Base-by-base conservation (phyloP, 30 jellyfish, hydroid and myxozoan genomes). In the Hydractinia symbiolongicarpus region DNA sequence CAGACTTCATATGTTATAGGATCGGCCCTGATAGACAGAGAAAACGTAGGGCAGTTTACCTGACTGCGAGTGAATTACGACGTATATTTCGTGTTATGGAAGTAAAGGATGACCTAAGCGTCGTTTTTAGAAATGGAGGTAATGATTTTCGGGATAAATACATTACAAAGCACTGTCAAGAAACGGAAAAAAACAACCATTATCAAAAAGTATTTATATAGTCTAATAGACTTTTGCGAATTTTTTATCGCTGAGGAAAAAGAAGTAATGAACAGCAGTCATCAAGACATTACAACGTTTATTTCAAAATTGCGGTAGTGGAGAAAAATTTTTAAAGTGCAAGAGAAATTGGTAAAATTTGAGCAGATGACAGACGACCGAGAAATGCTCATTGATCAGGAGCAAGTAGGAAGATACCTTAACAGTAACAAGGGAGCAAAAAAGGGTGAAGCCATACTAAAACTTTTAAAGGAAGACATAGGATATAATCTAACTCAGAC, bases 11-110 rank as follows among this genome's bases (percentile, higher is more conserved):
- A 44, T n/a, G 40, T n/a, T 64, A 64, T 51, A 64, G 4, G 74
- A 51, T 64, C 16, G 6, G 74, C 74, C 74, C 74, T 64, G 74
- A 64, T 64, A 64, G 40, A 64, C 40, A n/a, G 74, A 64, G 74
- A 64, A 64, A 64, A 13, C 74, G 52, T 51, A 64, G 74, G 40
- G 7, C 74, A 64, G 40, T 64, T 6, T 44, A 44, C 7, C 40
- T 8, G 19, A 64, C 40, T 44, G 74, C 40, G 52, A 51, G 74
- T 64, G 19, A 51, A n/a, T 64, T 64, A 64, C 19, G 74, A 64
- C 19, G 17, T n/a, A 6, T 64, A 13, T 64, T 64, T 64, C 74
- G 40, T n/a, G 17, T 64, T 64, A 51, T 64, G 19, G 74, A 51
- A 64, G 16, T 64, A 44, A 64, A 44, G 8, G 8, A 64, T 51